Percentiles rank a stretch among this genome's conserved stretches.
phyloP scores from a whole-genome alignment of 1,140 invertebrate species.

The Periplaneta americana region DNA sequence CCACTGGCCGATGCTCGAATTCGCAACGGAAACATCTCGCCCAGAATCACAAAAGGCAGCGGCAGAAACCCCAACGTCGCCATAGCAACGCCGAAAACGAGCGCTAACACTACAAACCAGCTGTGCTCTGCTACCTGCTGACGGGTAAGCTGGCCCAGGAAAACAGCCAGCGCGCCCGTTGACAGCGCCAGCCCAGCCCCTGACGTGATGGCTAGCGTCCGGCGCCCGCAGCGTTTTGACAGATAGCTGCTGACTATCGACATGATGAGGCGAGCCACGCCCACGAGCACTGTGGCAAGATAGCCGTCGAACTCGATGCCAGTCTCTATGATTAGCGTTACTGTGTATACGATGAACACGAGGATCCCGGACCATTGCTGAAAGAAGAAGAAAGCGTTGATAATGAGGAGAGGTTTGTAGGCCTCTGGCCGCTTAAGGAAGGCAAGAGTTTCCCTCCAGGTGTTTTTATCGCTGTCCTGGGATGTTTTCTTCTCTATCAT shows the following conservation, averaged over 20 bases:
- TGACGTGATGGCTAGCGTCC: slow-evolving; percentile 51
- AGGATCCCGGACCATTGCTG: slow-evolving; percentile 74
- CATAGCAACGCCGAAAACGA: slow-evolving; percentile 52
- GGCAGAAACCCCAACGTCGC: slow-evolving; percentile 57
- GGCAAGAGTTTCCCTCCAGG: slow-evolving; percentile 18
- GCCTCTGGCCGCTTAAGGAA: slow-evolving; percentile 39
- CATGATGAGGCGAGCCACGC: slow-evolving; percentile 46
- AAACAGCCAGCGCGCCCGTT: slow-evolving; percentile 47
- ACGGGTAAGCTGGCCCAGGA: slow-evolving; percentile 29
- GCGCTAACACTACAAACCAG: slow-evolving; percentile 42
- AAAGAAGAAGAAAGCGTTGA: slow-evolving; percentile 65
- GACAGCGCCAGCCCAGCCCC: slow-evolving; percentile 52
- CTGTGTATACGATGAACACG: slow-evolving; percentile 68
- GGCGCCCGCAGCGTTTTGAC: slow-evolving; percentile 49
- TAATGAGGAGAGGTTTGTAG: slow-evolving; percentile 57
- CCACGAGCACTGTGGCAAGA: slow-evolving; percentile 49
- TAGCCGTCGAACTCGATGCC: slow-evolving; percentile 50
- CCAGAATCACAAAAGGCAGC: slow-evolving; percentile 67
- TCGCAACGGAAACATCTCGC: slow-evolving; percentile 63
- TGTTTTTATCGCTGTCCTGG: neutral
- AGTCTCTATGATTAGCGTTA: slow-evolving; percentile 53
- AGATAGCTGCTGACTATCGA: slow-evolving; percentile 46
- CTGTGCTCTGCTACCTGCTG: neutral
- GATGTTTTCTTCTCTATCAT: no score
- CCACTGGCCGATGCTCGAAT: slow-evolving; percentile 61